Evolutionary conservation across 2,113 vertebrate species (phyloP).

Genomic region (Pelodiscus sinensis): DNA sequence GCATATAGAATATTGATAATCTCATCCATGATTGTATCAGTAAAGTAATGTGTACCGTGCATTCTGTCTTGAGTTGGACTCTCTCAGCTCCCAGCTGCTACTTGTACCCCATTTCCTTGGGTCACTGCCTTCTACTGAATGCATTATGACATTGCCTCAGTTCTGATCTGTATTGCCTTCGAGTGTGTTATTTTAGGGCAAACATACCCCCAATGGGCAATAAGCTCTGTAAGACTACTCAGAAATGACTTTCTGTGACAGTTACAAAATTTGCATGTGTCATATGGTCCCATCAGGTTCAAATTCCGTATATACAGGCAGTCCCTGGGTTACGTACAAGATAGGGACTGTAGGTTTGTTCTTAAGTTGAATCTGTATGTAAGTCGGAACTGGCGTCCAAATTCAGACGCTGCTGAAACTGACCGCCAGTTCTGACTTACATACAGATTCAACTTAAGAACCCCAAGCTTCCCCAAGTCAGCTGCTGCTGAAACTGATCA

Average conservation of each 20-base stretch:
- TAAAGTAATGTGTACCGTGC: background rate
- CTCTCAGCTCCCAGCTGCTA: background rate
- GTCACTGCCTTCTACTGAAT: accelerated
- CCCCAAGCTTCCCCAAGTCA: no score
- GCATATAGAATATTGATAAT: background rate
- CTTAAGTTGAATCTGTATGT: no score
- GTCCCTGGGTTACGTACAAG: no score
- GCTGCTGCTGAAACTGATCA: no score
- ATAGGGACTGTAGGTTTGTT: no score
- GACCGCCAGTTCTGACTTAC: no score
- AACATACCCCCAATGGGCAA: background rate
- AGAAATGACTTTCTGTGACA: background rate
- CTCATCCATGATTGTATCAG: background rate
- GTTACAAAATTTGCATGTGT: background rate
- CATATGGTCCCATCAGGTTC: background rate
- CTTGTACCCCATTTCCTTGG: background rate
- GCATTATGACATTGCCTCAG: background rate
- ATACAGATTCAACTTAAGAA: no score
- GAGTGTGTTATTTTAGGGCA: background rate
- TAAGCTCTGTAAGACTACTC: background rate
- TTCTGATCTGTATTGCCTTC: background rate
- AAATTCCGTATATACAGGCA: accelerated
- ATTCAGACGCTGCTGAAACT: no score
- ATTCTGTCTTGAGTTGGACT: background rate
- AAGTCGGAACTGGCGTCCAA: no score